phyloP scores from a whole-genome alignment of 2,888 invertebrate genomes.

The Cantharis nigra region DNA sequence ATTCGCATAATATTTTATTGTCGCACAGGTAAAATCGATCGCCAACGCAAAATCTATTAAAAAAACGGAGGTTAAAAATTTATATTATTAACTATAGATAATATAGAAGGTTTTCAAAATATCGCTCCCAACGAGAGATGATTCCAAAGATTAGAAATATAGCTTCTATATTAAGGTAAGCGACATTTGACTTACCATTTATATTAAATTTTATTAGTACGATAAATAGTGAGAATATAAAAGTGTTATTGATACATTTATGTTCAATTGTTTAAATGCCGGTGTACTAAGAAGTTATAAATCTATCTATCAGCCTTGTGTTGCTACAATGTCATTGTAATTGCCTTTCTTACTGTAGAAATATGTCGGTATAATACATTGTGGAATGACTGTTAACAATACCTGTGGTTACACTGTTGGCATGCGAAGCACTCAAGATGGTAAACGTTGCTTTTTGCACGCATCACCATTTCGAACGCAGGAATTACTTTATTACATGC shows the following conservation, averaged over 20 bases:
- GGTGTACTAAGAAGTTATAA: conserved; percentile 15
- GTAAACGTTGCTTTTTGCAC: conserved; percentile 89
- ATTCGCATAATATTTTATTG: conserved; percentile 93
- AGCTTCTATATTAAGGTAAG: not conserved
- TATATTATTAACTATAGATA: not conserved
- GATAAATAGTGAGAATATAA: not conserved
- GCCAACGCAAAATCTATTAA: conserved; percentile 87
- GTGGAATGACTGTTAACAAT: conserved; percentile 41
- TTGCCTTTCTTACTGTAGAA: conserved; percentile 35
- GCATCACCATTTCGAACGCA: conserved; percentile 95
- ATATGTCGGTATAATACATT: conserved; percentile 17
- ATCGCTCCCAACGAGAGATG: no score
- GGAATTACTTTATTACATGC: conserved; percentile 93
- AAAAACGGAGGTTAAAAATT: conserved; percentile 4
- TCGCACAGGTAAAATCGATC: conserved; percentile 92
- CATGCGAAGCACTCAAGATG: conserved; percentile 94
- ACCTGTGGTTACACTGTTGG: conserved; percentile 95
- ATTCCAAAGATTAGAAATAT: not conserved
- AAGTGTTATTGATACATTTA: not conserved
- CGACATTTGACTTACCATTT: not conserved
- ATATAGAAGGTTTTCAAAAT: not conserved
- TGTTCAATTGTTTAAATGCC: conserved; percentile 17
- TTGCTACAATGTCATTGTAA: conserved; percentile 38
- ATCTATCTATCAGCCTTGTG: conserved; percentile 21
- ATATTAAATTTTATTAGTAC: not conserved